Percentiles rank a stretch among this genome's conserved stretches.
Evolutionary conservation across 2,888 invertebrate genomes (phyloP).

Genomic region (Napeogenes sylphis): DNA sequence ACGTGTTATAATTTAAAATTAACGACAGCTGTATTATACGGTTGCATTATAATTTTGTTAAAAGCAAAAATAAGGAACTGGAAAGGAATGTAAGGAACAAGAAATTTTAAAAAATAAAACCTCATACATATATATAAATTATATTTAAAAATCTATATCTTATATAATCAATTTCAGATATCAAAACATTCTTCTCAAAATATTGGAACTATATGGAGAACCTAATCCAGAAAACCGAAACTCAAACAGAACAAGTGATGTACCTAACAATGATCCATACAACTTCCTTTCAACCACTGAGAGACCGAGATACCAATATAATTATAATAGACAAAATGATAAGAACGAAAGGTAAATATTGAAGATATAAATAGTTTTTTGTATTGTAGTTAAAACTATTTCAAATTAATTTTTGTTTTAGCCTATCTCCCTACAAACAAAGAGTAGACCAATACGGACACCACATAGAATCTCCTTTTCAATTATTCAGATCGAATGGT

Average conservation of each 20-base stretch:
- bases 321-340: constrained; percentile 36
- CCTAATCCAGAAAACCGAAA: constrained; percentile 57
- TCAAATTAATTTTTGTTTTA: constrained; percentile 31
- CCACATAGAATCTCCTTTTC: constrained; percentile 80
- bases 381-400: not conserved
- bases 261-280: constrained; percentile 46
- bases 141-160: too few species aligned
- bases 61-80: too few species aligned
- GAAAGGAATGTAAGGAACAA: not conserved
- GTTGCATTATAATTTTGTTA: too few species aligned
- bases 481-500: constrained; percentile 86
- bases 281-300: constrained; percentile 54
- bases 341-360: constrained; percentile 16
- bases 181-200: constrained; percentile 81
- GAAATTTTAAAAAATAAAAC: too few species aligned
- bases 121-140: too few species aligned
- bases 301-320: constrained; percentile 40
- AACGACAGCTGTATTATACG: too few species aligned
- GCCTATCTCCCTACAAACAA: constrained; percentile 48
- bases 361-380: not conserved
- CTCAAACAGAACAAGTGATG: constrained; percentile 48
- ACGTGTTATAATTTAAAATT: too few species aligned
- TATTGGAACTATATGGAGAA: constrained; percentile 77
- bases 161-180: constrained; percentile 55
- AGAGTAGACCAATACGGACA: constrained; percentile 53